A percentile compares a stretch with the other conserved stretches of the same genome.
phyloP scores from a whole-genome alignment of 2,797 vertebrate genomes.

The Halcyon chelicuti region DNA sequence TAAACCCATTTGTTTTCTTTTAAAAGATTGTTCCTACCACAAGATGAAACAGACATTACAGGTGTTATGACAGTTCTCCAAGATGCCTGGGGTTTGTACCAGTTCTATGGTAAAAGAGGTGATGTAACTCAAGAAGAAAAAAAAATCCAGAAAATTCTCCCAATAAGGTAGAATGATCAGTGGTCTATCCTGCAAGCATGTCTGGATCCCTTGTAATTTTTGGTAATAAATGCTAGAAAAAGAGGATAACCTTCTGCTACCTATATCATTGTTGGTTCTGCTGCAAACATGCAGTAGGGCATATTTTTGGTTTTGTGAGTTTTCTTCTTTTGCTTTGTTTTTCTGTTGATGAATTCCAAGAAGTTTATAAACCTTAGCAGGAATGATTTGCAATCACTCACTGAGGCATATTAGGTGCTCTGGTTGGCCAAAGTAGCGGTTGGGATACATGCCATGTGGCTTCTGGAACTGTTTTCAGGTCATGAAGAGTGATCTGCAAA shows the following conservation, averaged over 20 bases:
- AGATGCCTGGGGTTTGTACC: background rate
- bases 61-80: background rate
- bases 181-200: background rate
- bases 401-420: background rate
- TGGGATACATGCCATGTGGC: background rate
- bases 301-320: background rate
- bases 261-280: background rate
- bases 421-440: background rate
- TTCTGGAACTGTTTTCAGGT: conserved; percentile 34
- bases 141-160: background rate
- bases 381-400: background rate
- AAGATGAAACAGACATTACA: background rate
- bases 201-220: background rate
- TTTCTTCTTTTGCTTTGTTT: background rate
- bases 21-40: accelerated
- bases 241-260: background rate
- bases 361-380: background rate
- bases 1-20: background rate
- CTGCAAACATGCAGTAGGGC: background rate
- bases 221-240: background rate
- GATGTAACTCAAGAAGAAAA: background rate
- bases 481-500: conserved; percentile 46
- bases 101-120: background rate
- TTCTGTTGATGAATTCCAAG: background rate
- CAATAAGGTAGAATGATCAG: background rate